A percentile compares a stretch with the other conserved stretches of the same genome.
Conservation (phyloP, 2,797 vertebrate species). For the Amphiprion clarkii region DNA sequence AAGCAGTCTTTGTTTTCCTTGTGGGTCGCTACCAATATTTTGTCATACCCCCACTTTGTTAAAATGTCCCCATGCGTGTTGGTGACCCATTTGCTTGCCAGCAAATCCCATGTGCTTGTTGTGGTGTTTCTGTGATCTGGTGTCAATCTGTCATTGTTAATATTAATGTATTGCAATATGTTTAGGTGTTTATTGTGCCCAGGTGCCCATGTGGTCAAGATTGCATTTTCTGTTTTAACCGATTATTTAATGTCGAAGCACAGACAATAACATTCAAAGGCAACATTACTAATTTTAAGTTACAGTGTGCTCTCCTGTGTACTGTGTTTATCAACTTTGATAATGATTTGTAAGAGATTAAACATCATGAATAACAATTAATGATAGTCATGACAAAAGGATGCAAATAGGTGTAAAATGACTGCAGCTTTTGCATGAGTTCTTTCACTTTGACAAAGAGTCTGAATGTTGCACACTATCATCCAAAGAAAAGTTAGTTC, state of each 20-base stretch:
- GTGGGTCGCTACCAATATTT: conserved; percentile 15
- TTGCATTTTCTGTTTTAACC: background rate
- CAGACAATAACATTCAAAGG: background rate
- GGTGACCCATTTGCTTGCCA: conserved; percentile 64
- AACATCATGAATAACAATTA: background rate
- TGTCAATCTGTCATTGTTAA: conserved; percentile 35
- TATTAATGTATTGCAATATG: conserved; percentile 1
- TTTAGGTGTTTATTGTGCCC: background rate
- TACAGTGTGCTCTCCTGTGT: background rate
- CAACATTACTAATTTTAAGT: background rate
- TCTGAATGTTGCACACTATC: no score
- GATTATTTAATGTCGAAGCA: background rate
- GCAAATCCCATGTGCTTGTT: conserved; percentile 49
- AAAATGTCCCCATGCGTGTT: conserved; percentile 35
- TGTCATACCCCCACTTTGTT: conserved; percentile 29
- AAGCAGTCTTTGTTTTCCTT: conserved; percentile 32
- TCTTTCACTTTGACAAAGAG: no score
- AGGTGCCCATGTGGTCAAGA: background rate
- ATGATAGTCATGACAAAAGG: no score
- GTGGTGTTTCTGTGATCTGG: conserved; percentile 53
- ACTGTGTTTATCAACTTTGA: background rate
- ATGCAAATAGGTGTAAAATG: no score
- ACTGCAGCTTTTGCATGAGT: no score
- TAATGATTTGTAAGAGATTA: background rate
- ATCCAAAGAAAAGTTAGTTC: no score